A percentile compares a stretch with the other conserved stretches of the same genome.
phyloP scores from a whole-genome alignment of 1,140 invertebrate genomes.

The Drosophila rufa region DNA sequence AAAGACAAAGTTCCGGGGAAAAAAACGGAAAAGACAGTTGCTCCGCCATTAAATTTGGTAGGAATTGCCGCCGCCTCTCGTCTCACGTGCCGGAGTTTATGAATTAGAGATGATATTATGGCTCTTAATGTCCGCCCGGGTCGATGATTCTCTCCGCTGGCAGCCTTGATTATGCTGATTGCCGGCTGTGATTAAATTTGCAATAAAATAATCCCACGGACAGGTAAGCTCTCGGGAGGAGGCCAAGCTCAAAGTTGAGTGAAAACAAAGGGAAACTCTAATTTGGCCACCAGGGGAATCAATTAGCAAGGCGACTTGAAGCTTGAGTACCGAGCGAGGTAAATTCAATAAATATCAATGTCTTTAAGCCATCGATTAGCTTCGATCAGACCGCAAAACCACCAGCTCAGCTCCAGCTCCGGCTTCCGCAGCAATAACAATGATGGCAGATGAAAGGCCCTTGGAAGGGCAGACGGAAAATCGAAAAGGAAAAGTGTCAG shows the following conservation, averaged over 20 bases:
- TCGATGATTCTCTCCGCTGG: constrained; percentile 50
- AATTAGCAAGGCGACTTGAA: constrained; percentile 28
- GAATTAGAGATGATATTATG: constrained; percentile 81
- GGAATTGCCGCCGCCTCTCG: background rate
- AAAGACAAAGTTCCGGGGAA: constrained; percentile 22
- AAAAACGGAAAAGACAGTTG: constrained; percentile 46
- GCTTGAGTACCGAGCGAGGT: constrained; percentile 1
- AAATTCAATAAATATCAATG: constrained; percentile 34
- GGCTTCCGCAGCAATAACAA: constrained; percentile 29
- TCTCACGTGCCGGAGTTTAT: constrained; percentile 58
- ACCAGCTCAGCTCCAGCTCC: constrained; percentile 18
- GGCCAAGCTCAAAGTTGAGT: constrained; percentile 36
- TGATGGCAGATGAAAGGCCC: constrained; percentile 20
- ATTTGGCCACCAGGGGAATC: constrained; percentile 36
- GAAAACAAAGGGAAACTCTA: constrained; percentile 47
- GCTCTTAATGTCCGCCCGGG: constrained; percentile 56
- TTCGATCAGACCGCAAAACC: constrained; percentile 24
- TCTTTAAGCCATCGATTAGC: constrained; percentile 53
- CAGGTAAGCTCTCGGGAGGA: constrained; percentile 50
- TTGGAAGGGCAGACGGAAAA: constrained; percentile 25
- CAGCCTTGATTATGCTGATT: constrained; percentile 78
- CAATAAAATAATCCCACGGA: constrained; percentile 67
- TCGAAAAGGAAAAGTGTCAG: constrained; percentile 55
- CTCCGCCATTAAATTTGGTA: constrained; percentile 32
- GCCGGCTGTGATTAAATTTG: constrained; percentile 79